Conservation (phyloP, 2,113 vertebrate genomes). For the Empidonax alnorum region DNA sequence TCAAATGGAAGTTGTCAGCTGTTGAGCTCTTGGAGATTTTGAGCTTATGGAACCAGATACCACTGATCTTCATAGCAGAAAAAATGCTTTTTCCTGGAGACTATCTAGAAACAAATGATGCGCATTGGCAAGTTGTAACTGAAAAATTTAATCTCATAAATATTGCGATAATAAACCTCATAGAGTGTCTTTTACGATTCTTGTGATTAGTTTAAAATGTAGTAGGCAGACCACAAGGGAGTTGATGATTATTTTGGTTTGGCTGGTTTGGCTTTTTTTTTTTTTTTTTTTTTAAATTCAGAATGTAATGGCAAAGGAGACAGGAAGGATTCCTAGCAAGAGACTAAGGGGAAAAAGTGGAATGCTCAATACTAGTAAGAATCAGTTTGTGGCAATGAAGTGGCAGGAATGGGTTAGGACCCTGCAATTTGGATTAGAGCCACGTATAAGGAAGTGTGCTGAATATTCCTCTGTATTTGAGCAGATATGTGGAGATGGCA, state of each 20-base stretch:
- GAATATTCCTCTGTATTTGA: not conserved
- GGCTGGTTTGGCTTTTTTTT: not conserved
- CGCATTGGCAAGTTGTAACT: not conserved
- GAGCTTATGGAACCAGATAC: not conserved
- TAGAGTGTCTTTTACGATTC: not conserved
- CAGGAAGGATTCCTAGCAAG: not conserved
- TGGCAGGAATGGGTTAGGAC: not conserved
- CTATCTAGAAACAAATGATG: not conserved
- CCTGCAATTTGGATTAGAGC: not conserved
- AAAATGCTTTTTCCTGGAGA: not conserved
- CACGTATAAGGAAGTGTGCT: not conserved
- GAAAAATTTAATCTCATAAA: not conserved
- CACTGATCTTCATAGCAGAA: not conserved
- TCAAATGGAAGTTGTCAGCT: not conserved
- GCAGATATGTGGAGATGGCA: not conserved
- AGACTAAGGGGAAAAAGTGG: not conserved
- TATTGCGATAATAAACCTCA: not conserved
- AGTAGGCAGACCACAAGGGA: not conserved
- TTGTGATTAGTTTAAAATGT: not conserved
- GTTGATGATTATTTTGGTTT: not conserved
- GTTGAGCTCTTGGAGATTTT: not conserved
- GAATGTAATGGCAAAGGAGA: not conserved
- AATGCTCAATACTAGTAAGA: not conserved
- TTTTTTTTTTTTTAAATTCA: not conserved
- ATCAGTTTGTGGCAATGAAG: not conserved